Base-by-base conservation (phyloP, 2,888 invertebrate genomes). In the Pheosia tremula region DNA sequence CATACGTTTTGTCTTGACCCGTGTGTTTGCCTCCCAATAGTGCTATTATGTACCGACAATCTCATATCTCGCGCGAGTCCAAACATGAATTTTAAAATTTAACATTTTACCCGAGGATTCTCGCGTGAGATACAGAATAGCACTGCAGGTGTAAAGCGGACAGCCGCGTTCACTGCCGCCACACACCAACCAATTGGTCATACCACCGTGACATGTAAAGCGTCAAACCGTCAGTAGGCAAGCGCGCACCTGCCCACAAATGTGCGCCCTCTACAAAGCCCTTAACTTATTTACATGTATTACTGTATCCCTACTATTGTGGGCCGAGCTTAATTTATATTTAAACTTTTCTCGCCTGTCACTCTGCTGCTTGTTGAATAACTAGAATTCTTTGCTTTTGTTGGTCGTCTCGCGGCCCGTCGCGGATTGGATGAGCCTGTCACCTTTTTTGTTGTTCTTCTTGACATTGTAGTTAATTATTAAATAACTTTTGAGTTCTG, bases 181-280 rank as follows among this genome's bases (percentile, higher is more conserved):
- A 61, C 64, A 63, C 78, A 68, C 61, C 65, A 66, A 59, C 67
- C 69, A 75, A 80, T 81, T 79, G 79, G 77, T 80, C 82, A 79
- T 72, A 78, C 77, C 69, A 62, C 75, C 63, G 66, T 65, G 68
- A 71, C 72, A 64, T 61, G 24, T 13, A 60, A 38, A 54, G 45
- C 63, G 69, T 68, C 67, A 72, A 77, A 72, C 63, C 77, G 67
- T 77, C 73, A 75, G 66, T 63, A 79, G 78, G 77, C 74, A 80
- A 80, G 84, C 85, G 72, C 80, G 74, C 90, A 91, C 91, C 90
- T 90, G 91, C 87, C 78, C 77, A 76, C 64, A 70, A 45, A 36
- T 52, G 60, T 63, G 65, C 69, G 62, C 68, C 66, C 62, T 59
- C 68, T 61, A 72, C 75, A 75, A 74, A 77, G 63, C 60, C 38